Conservation (phyloP, 1,140 invertebrate genomes). For the Samia ricini region DNA sequence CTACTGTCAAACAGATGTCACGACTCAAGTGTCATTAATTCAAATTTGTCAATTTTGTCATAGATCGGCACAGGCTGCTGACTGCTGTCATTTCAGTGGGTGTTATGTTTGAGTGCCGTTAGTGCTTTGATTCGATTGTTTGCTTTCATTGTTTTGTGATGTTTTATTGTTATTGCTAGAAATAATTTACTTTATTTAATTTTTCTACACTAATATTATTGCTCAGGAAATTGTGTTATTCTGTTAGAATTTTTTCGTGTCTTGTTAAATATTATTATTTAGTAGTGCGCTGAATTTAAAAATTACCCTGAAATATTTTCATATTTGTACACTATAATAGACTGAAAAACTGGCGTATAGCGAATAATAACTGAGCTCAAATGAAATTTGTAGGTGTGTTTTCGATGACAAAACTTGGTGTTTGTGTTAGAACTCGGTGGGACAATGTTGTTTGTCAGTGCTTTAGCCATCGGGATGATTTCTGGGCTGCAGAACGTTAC, state of each 20-base stretch:
- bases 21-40: not conserved
- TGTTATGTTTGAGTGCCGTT: slow-evolving; percentile 48
- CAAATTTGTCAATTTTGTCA: not conserved
- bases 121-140: slow-evolving; percentile 64
- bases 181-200: slow-evolving; percentile 29
- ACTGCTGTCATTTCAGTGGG: slow-evolving; percentile 25
- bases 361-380: slow-evolving; percentile 34
- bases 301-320: slow-evolving; percentile 3
- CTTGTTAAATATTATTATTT: not conserved
- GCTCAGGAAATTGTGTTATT: not conserved
- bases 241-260: not conserved
- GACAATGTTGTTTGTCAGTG: slow-evolving; percentile 74
- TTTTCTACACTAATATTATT: not conserved
- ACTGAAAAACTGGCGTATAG: slow-evolving; percentile 13
- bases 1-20: too few species aligned
- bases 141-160: slow-evolving; percentile 56
- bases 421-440: slow-evolving; percentile 48
- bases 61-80: not conserved
- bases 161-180: slow-evolving; percentile 57
- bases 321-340: not conserved
- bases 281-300: slow-evolving; percentile 10
- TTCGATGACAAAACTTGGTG: slow-evolving; percentile 62
- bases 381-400: slow-evolving; percentile 54
- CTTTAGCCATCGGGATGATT: slow-evolving; percentile 70
- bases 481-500: slow-evolving; percentile 66